phyloP scores from a whole-genome alignment of 2,113 vertebrate species.

The Trachemys scripta region DNA sequence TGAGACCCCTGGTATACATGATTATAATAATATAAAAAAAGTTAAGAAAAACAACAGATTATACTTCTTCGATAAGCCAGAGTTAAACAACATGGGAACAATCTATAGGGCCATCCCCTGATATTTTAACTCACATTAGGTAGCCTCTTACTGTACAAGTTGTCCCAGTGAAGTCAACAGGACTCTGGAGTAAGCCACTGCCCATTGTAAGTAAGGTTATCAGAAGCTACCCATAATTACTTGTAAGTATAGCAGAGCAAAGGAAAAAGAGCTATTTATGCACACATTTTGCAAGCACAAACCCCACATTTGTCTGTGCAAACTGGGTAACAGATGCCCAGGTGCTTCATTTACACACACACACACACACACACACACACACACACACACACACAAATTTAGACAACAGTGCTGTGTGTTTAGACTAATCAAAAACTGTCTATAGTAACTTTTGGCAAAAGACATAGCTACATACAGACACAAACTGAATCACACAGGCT shows the following conservation, averaged over 20 bases:
- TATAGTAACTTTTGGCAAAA: background rate
- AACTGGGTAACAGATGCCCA: background rate
- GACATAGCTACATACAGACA: background rate
- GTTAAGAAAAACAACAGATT: background rate
- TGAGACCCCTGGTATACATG: background rate
- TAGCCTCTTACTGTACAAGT: background rate
- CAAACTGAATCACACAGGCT: background rate
- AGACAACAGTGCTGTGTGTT: background rate
- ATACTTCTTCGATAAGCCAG: background rate
- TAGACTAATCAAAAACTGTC: background rate
- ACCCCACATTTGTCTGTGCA: background rate
- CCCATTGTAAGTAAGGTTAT: fast-evolving
- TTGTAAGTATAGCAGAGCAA: fast-evolving
- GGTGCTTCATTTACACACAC: background rate
- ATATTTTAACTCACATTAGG: background rate
- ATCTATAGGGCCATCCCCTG: background rate
- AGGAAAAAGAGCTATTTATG: background rate
- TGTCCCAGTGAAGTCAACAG: background rate
- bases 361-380: too few relatives aligned
- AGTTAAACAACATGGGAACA: background rate
- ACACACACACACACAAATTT: background rate
- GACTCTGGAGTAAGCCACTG: background rate
- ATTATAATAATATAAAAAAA: background rate
- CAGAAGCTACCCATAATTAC: background rate
- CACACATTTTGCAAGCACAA: background rate